A percentile compares a stretch with the other conserved stretches of the same genome.
These are phyloP conservation scores for Physella acuta DNA, from an alignment of 1,140 invertebrate species.

Conservation along the genomic window DNA sequence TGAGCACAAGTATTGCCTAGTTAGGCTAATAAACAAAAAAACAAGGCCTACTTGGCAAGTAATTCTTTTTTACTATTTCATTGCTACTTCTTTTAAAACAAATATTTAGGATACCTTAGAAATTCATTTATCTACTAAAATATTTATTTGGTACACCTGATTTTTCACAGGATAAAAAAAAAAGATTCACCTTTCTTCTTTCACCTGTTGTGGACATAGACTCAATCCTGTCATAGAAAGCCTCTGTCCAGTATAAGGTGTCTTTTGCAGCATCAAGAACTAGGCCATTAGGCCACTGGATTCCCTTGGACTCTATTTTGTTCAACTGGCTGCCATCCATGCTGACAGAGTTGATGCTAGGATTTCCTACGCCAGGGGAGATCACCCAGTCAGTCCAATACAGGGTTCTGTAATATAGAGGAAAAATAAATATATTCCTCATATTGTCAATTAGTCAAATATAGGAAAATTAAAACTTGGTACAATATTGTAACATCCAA, in stretches of 20 bases:
- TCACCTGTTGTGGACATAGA: slow-evolving; percentile 74
- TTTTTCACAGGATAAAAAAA: too few relatives aligned
- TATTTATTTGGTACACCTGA: too few relatives aligned
- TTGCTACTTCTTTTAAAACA: too few relatives aligned
- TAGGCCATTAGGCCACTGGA: slow-evolving; percentile 67
- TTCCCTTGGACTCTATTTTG: slow-evolving; percentile 71
- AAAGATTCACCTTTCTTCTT: slow-evolving; percentile 66
- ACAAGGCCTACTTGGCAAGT: too few relatives aligned
- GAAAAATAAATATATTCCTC: neutral
- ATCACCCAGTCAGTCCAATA: slow-evolving; percentile 96
- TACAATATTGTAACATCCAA: too few relatives aligned
- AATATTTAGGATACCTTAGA: too few relatives aligned
- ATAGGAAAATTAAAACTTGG: too few relatives aligned
- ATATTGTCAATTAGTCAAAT: neutral
- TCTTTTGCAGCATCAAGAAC: slow-evolving; percentile 61
- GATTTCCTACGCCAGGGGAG: slow-evolving; percentile 89
- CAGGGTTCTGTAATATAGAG: slow-evolving; percentile 34
- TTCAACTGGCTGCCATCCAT: slow-evolving; percentile 85
- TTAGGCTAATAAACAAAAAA: too few relatives aligned
- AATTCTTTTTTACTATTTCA: too few relatives aligned
- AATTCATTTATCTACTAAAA: too few relatives aligned
- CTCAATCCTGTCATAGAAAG: slow-evolving; percentile 74
- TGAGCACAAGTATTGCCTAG: too few relatives aligned
- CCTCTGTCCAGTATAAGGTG: slow-evolving; percentile 66
- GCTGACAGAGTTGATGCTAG: slow-evolving; percentile 81